Conservation (phyloP, 2,113 vertebrate species). For the Rutilus rutilus region DNA sequence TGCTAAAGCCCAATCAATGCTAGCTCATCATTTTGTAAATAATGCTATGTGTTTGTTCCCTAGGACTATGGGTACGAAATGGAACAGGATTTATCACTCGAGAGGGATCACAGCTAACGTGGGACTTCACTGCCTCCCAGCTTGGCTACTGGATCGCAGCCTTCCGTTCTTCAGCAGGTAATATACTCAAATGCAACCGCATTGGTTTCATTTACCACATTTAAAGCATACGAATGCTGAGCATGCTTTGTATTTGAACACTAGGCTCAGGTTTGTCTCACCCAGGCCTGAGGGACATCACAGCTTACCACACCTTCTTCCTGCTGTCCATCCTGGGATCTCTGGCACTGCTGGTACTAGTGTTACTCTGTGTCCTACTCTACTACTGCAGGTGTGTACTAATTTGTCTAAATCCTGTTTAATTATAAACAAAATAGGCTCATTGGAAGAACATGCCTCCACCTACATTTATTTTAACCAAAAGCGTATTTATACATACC, state of each 20-base stretch:
- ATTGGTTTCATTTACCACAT: too few relatives aligned
- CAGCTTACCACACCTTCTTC: constrained; percentile 96
- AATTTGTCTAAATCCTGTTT: constrained; percentile 5
- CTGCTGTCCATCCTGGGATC: constrained; percentile 93
- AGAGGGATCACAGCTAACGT: constrained; percentile 84
- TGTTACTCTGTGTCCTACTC: constrained; percentile 92
- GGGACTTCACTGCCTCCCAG: constrained; percentile 85
- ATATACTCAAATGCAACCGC: neutral
- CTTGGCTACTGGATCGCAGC: constrained; percentile 93
- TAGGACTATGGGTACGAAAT: constrained; percentile 88
- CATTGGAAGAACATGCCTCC: neutral
- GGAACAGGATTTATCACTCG: constrained; percentile 88
- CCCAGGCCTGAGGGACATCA: constrained; percentile 88
- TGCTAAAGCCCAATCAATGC: neutral
- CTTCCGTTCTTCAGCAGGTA: constrained; percentile 83
- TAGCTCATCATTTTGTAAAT: neutral
- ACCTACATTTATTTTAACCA: too few relatives aligned
- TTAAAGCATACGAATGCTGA: neutral
- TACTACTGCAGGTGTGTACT: constrained; percentile 91
- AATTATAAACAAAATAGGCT: neutral
- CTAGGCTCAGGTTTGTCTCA: constrained; percentile 84
- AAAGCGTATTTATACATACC: too few relatives aligned
- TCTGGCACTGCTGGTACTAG: constrained; percentile 89
- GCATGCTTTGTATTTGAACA: constrained; percentile 46
- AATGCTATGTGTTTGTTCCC: neutral